These are phyloP conservation scores for Campoletis raptor DNA, from an alignment of 2,888 invertebrate genomes.

Conservation along the genomic window DNA sequence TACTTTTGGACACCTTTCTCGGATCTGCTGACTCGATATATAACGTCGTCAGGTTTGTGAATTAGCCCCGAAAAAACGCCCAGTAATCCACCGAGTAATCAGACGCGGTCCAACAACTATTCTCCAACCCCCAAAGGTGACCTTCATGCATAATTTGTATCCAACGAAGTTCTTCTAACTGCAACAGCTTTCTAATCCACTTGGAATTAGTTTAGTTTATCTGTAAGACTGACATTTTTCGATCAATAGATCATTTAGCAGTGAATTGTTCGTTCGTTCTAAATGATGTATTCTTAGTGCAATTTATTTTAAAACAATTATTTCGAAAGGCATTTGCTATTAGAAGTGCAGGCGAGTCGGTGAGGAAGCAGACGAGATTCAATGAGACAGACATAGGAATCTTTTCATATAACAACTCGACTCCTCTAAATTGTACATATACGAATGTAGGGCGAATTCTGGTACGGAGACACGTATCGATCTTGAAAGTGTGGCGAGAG, in stretches of 20 bases:
- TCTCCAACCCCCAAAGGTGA: not conserved
- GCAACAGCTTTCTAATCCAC: not conserved
- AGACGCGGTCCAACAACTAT: not conserved
- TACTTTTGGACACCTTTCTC: not conserved
- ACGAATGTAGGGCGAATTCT: conserved; percentile 54
- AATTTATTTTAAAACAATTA: conserved; percentile 1
- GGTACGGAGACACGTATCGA: conserved; percentile 57
- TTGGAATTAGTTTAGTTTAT: not conserved
- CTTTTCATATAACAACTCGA: conserved; percentile 38
- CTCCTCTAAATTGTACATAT: conserved; percentile 26
- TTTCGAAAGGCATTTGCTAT: not conserved
- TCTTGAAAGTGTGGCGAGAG: conserved; percentile 55
- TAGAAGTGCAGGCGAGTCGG: not conserved
- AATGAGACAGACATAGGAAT: conserved; percentile 31
- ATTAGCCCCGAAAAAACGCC: not conserved
- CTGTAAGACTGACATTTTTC: not conserved
- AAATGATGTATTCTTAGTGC: not conserved
- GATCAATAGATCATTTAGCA: not conserved
- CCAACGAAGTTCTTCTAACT: not conserved
- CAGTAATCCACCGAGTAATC: not conserved
- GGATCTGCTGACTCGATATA: conserved; percentile 12
- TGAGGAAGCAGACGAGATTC: conserved; percentile 13
- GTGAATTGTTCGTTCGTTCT: not conserved
- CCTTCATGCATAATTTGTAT: not conserved
- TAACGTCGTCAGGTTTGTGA: not conserved